Evolutionary conservation across 2,113 vertebrate species (phyloP).

Genomic region (Xerus inauris): DNA sequence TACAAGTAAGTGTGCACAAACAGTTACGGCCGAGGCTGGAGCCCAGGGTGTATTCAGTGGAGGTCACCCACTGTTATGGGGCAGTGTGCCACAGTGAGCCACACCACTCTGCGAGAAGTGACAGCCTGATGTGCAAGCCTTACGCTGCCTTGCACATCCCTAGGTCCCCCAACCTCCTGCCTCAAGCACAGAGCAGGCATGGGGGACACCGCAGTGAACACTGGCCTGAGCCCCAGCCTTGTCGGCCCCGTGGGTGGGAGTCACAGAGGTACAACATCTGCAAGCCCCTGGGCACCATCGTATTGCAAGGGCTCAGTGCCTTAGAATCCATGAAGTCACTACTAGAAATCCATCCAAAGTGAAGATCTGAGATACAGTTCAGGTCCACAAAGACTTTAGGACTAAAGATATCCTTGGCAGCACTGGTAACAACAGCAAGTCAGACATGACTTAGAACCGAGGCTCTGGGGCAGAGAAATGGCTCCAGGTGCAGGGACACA

Average conservation of each 20-base stretch:
- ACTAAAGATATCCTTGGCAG: not conserved
- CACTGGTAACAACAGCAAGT: no score
- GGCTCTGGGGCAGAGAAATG: not conserved
- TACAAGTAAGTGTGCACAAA: not conserved
- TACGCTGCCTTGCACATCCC: not conserved
- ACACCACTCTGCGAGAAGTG: not conserved
- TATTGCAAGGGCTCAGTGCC: rapidly evolving
- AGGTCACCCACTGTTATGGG: not conserved
- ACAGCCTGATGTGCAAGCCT: not conserved
- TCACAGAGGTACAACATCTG: not conserved
- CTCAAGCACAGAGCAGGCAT: not conserved
- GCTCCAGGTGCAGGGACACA: rapidly evolving
- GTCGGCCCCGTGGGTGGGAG: rapidly evolving
- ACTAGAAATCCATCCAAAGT: not conserved
- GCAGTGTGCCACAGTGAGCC: not conserved
- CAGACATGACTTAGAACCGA: not conserved
- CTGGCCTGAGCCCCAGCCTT: not conserved
- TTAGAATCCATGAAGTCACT: not conserved
- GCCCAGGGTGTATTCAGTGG: not conserved
- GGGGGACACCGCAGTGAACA: no score
- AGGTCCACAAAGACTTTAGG: not conserved
- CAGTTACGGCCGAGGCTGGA: not conserved
- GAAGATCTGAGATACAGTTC: not conserved
- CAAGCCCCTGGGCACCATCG: not conserved
- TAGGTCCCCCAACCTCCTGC: not conserved